Evolutionary conservation across 2,888 invertebrate species (phyloP), one percentile per base, ranked within the genome.

Genomic region (Eustalomyia histrio): DNA sequence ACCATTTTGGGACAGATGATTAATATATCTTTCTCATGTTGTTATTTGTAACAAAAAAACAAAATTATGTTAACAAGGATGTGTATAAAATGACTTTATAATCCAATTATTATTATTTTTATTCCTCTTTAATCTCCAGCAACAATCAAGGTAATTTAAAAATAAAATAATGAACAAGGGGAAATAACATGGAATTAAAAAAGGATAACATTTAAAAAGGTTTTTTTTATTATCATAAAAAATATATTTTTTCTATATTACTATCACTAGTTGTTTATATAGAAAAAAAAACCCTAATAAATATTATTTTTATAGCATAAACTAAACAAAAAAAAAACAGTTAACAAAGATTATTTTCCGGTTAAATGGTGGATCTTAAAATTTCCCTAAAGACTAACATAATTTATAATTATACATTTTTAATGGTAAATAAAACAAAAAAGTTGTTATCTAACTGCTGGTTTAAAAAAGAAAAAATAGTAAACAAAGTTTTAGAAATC

Each of bases 41-140:
- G 6, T 47, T 47, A n/a, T 14, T 47, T n/a, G 43, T 47, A n/a
- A 47, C n/a, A 52, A 68, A 39, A 55, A n/a, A n/a, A n/a, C n/a
- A n/a, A n/a, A 17, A 43, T n/a, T 68, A 55, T 55, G n/a, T 5
- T 43, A 68, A 68, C 67, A 55, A 75, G 68, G 61, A 68, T 75
- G 55, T 68, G 35, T 57, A 65, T 39, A 52, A 75, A 80, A 69
- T 80, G 65, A 61, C 64, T 80, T 80, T 64, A 47, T 80, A 80
- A 75, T 75, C 64, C 69, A 80, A 80, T 80, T 75, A 76, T 63
- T 61, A 35, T 65, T 65, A 63, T 63, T 55, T 53, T 61, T 71
- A 53, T 52, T 52, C 12, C 21, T 12, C 50, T 67, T 60, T 74
- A 67, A 67, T 53, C 58, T 52, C 10, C 58, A 76, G 33, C 43